A percentile compares a stretch with the other conserved stretches of the same genome.
phyloP scores from a whole-genome alignment of 1,140 invertebrate species.

The Macrosteles quadrilineatus region DNA sequence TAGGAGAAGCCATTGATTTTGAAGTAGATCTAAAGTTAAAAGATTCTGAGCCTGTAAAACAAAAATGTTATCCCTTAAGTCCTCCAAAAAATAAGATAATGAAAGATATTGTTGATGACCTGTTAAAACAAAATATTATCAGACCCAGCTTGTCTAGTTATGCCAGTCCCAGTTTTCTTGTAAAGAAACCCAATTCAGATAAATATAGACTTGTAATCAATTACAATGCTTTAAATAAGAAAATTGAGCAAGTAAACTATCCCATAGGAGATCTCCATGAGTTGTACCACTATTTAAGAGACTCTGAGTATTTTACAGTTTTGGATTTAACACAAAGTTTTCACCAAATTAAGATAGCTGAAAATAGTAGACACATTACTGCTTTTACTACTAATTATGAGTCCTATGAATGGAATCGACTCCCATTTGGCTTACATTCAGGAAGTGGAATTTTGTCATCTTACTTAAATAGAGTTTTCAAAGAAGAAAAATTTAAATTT shows the following conservation, averaged over 20 bases:
- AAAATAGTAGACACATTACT: no score
- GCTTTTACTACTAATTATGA: no score
- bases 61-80: neutral
- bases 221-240: neutral
- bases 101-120: neutral
- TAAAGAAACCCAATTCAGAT: neutral
- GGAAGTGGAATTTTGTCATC: neutral
- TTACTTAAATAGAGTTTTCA: neutral
- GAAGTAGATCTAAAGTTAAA: neutral
- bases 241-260: neutral
- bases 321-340: neutral
- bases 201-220: constrained; percentile 3
- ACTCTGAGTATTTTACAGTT: neutral
- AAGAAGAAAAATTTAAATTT: neutral
- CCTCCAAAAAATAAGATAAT: neutral
- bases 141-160: neutral
- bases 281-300: neutral
- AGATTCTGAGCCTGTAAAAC: neutral
- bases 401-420: no score
- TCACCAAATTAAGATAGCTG: neutral
- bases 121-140: neutral
- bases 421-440: neutral
- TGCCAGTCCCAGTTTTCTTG: neutral
- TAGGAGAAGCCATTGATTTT: neutral
- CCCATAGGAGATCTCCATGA: neutral